Percentiles rank a stretch among this genome's conserved stretches.
These are phyloP conservation scores for Onchidella celtica DNA, from an alignment of 2,888 invertebrate species.

Conservation along the genomic window DNA sequence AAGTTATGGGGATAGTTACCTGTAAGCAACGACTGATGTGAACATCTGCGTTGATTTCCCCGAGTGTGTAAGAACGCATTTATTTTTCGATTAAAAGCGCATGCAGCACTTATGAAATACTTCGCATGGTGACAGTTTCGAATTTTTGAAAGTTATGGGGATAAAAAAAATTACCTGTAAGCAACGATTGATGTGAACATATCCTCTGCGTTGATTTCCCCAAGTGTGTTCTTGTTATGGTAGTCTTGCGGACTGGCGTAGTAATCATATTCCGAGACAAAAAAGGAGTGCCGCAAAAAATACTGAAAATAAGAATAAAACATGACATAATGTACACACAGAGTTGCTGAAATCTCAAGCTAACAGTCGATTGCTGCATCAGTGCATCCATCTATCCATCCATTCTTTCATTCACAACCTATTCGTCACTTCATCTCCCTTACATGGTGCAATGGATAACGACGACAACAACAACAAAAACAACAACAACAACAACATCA, in stretches of 20 bases:
- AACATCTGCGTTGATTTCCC: too few relatives aligned
- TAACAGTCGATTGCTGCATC: neutral
- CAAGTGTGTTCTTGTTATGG: conserved; percentile 65
- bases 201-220: conserved; percentile 67
- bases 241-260: conserved; percentile 64
- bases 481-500: neutral
- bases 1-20: too few relatives aligned
- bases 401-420: neutral
- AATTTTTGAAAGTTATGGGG: too few relatives aligned
- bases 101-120: too few relatives aligned
- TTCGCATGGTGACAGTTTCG: too few relatives aligned
- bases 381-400: neutral
- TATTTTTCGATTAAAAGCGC: too few relatives aligned
- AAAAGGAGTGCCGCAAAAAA: conserved; percentile 83
- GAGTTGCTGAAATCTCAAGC: neutral
- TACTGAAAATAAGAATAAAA: conserved; percentile 83
- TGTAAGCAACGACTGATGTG: too few relatives aligned
- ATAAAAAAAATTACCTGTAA: too few relatives aligned
- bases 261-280: conserved; percentile 72
- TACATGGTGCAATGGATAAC: too few relatives aligned
- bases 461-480: too few relatives aligned
- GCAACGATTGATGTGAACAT: conserved; percentile 77
- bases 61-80: too few relatives aligned
- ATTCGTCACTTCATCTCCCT: neutral
- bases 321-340: neutral